phyloP scores from a whole-genome alignment of 2,797 vertebrate genomes.

The Chelonia mydas region DNA sequence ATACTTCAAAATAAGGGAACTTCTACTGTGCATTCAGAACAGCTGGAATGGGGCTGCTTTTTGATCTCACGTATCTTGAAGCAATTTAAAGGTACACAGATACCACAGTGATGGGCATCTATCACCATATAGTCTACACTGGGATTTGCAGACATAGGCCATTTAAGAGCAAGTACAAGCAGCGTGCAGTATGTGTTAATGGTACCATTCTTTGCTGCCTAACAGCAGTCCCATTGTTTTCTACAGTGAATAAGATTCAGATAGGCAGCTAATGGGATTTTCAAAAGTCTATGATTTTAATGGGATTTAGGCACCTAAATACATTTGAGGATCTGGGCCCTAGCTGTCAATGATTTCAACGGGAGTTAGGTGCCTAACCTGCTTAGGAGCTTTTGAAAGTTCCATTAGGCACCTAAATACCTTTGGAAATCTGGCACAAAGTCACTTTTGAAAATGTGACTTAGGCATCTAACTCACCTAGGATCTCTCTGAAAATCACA shows the following conservation, averaged over 20 bases:
- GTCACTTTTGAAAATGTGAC: background rate
- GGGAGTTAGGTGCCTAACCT: background rate
- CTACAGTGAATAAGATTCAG: constrained; percentile 28
- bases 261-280: accelerated
- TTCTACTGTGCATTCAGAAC: no score
- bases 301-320: background rate
- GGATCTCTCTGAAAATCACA: background rate
- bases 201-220: constrained; percentile 37
- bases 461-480: background rate
- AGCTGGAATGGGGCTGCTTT: constrained; percentile 1
- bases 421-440: background rate
- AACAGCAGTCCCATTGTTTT: constrained; percentile 35
- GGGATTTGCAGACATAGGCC: background rate
- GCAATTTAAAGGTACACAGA: background rate
- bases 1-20: background rate
- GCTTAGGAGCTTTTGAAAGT: background rate
- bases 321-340: background rate
- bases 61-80: background rate
- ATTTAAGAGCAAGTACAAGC: constrained; percentile 44
- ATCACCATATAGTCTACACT: background rate
- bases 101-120: background rate
- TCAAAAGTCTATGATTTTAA: background rate
- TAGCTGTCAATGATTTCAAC: background rate
- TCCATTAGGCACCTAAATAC: background rate
- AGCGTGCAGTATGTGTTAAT: constrained; percentile 32